Base-by-base conservation (phyloP, 2,888 invertebrate species). In the Ganaspis brasiliensis region DNA sequence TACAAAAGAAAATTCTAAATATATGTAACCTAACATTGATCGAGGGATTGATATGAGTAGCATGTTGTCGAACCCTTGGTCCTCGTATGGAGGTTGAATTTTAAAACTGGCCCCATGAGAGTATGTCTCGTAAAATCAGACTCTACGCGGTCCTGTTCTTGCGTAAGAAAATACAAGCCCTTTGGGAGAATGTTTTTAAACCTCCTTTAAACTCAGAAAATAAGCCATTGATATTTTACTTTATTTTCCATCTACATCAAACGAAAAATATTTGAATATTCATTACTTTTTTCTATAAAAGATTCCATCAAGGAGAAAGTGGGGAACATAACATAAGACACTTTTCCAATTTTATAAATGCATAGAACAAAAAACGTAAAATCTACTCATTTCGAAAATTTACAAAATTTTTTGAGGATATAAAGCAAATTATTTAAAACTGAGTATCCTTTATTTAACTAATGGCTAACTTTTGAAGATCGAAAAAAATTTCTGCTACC, bases 91-190 rank as follows among this genome's bases (percentile, higher is more conserved):
- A 89, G 88, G 85, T 85, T 88, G 91, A 91, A 91, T 91, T 91
- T 91, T 91, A 91, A 91, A 91, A 90, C 89, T 88, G 82, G 85
- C 86, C 91, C 86, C 89, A 37, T 37, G 91, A 87, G 91, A 87
- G 77, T 79, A 82, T 86, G 84, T 89, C 88, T 85, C 88, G 87
- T 84, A 83, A 90, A 91, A 91, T 91, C 91, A 89, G 88, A 81
- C 89, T 86, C 84, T 86, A 87, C 85, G 88, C 84, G 89, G 87
- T 87, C 83, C 86, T 89, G 89, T 86, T 87, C 86, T 86, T 82
- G 88, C 85, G 86, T 88, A 85, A 87, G 85, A 83, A 85, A 84
- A 81, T 90, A 91, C 90, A 89, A 81, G 84, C 87, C 91, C 90
- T 87, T 26, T 19, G 89, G 88, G 91, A 81, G 45, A 67, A 31